These are phyloP conservation scores for Eupithecia inturbata DNA, from an alignment of 2,888 invertebrate genomes.

Conservation along the genomic window DNA sequence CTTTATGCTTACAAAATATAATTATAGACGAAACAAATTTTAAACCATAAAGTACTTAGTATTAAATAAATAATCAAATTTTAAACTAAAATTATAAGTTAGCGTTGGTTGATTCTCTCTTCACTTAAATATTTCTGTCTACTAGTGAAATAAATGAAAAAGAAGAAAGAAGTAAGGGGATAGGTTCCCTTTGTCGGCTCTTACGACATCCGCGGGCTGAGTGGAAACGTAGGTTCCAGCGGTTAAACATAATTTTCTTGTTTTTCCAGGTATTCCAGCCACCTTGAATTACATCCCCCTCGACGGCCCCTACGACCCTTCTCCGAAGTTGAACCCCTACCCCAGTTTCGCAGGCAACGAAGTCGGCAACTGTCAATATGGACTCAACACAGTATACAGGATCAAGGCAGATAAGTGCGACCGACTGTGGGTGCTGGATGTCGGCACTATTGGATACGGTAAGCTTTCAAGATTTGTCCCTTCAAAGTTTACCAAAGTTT, in stretches of 20 bases:
- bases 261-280: slow-evolving; percentile 88
- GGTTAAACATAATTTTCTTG: background rate
- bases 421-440: slow-evolving; percentile 92
- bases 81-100: too few relatives aligned
- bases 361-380: slow-evolving; percentile 89
- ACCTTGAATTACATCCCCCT: slow-evolving; percentile 92
- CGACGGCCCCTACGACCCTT: slow-evolving; percentile 86
- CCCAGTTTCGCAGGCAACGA: slow-evolving; percentile 90
- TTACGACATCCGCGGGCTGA: too few relatives aligned
- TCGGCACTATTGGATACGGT: slow-evolving; percentile 91
- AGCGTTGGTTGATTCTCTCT: too few relatives aligned
- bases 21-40: too few relatives aligned
- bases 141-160: too few relatives aligned
- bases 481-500: background rate
- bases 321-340: slow-evolving; percentile 90
- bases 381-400: slow-evolving; percentile 91
- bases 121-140: too few relatives aligned
- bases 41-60: too few relatives aligned
- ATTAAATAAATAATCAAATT: too few relatives aligned
- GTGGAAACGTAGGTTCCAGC: background rate
- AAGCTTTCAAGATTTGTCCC: slow-evolving; percentile 6
- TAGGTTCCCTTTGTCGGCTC: too few relatives aligned
- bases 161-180: too few relatives aligned
- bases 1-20: too few relatives aligned
- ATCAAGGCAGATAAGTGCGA: slow-evolving; percentile 91